These are phyloP conservation scores for Ladona fulva DNA, from an alignment of 1,140 invertebrate species.

Conservation along the genomic window DNA sequence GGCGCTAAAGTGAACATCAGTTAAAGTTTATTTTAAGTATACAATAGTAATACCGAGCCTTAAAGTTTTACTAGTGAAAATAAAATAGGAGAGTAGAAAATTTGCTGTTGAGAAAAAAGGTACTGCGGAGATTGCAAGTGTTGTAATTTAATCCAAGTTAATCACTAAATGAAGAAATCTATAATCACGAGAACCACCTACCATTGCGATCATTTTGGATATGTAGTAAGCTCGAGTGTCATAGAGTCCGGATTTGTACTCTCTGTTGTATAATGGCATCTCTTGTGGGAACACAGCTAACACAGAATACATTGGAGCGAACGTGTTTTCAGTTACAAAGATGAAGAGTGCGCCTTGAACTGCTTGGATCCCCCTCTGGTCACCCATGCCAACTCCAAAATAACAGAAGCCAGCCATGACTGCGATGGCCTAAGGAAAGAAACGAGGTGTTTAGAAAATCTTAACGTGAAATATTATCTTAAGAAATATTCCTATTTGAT, in stretches of 20 bases:
- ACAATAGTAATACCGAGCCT: too few species aligned
- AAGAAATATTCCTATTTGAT: too few species aligned
- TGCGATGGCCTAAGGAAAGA: slow-evolving; percentile 50
- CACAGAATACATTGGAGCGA: slow-evolving; percentile 76
- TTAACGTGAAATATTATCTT: too few species aligned
- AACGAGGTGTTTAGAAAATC: slow-evolving; percentile 15
- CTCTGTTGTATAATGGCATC: slow-evolving; percentile 65
- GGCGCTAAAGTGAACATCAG: too few species aligned
- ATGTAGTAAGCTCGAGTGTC: slow-evolving; percentile 62
- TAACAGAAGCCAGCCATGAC: slow-evolving; percentile 71
- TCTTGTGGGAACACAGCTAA: slow-evolving; percentile 68
- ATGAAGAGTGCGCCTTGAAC: slow-evolving; percentile 75
- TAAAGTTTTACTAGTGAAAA: too few species aligned
- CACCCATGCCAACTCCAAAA: slow-evolving; percentile 48
- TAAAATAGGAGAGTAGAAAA: too few species aligned
- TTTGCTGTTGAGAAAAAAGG: too few species aligned
- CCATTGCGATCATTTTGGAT: slow-evolving; percentile 63
- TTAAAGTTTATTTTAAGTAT: too few species aligned
- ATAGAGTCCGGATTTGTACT: slow-evolving; percentile 69
- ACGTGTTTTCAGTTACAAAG: slow-evolving; percentile 78
- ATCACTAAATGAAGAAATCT: too few species aligned
- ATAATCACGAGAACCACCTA: slow-evolving; percentile 37
- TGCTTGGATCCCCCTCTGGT: slow-evolving; percentile 70
- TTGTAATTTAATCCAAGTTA: too few species aligned
- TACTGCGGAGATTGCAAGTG: too few species aligned